Conservation (phyloP, 1,140 invertebrate species). For the Ceratosolen fusciceps region DNA sequence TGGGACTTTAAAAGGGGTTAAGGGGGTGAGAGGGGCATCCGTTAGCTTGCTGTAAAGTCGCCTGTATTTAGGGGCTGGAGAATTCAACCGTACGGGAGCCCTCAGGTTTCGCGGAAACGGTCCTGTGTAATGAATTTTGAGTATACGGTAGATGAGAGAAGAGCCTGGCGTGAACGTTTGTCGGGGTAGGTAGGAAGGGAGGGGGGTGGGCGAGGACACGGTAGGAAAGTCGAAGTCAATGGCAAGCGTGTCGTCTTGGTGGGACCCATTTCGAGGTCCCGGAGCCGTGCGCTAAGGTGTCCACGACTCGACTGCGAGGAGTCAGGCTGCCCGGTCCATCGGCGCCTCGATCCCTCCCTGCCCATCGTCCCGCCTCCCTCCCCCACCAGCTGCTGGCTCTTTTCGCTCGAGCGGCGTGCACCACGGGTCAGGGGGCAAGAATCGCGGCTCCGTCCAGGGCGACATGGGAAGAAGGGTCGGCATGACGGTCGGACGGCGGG, state of each 20-base stretch:
- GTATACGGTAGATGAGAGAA: neutral
- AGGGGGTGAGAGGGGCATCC: too few relatives aligned
- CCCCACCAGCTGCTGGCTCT: neutral
- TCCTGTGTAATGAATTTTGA: slow-evolving; percentile 11
- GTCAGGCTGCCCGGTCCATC: neutral
- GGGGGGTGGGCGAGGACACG: too few relatives aligned
- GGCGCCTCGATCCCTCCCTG: neutral
- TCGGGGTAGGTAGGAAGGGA: neutral
- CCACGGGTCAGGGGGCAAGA: slow-evolving; percentile 12
- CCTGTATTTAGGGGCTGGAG: too few relatives aligned
- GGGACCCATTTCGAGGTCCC: neutral
- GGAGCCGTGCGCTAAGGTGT: neutral
- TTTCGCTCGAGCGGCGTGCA: neutral
- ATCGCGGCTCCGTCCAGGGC: neutral
- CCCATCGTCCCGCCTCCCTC: neutral
- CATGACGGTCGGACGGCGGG: neutral
- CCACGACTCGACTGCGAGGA: neutral
- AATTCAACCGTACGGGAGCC: neutral
- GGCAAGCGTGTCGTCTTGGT: neutral
- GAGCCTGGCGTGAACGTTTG: too few relatives aligned
- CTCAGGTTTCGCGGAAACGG: neutral
- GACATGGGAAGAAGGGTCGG: neutral
- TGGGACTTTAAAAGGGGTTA: too few relatives aligned
- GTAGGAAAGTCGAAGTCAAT: neutral
- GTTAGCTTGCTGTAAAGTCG: too few relatives aligned